Conservation (phyloP, 2,797 vertebrate species). For the Chaunax sp. region DNA sequence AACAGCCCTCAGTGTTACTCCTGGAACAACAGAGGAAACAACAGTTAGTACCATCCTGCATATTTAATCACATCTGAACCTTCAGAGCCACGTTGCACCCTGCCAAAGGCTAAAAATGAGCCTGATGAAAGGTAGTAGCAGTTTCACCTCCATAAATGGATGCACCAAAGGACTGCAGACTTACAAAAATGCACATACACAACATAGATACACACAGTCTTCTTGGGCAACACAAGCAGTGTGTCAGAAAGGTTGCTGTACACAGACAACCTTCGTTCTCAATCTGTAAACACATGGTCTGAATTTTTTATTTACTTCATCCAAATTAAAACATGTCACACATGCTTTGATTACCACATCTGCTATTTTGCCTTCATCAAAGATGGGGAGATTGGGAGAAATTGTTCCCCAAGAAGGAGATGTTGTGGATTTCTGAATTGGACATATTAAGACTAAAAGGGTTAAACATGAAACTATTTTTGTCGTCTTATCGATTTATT, state of each 20-base stretch:
- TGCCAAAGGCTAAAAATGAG: slow-evolving; percentile 13
- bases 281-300: background rate
- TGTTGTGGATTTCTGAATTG: too few species aligned
- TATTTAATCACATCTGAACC: slow-evolving; percentile 12
- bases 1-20: slow-evolving; percentile 67
- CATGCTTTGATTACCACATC: background rate
- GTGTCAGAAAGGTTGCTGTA: background rate
- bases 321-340: background rate
- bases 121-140: slow-evolving; percentile 1
- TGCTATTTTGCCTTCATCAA: too few species aligned
- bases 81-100: slow-evolving; percentile 14
- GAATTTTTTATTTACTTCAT: background rate
- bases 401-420: too few species aligned
- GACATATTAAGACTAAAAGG: too few species aligned
- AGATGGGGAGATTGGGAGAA: too few species aligned
- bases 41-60: slow-evolving; percentile 38
- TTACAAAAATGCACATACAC: slow-evolving; percentile 8
- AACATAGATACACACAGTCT: slow-evolving; percentile 3
- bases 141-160: slow-evolving; percentile 20
- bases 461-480: too few species aligned
- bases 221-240: background rate
- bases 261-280: background rate
- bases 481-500: too few species aligned
- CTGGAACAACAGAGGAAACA: slow-evolving; percentile 64
- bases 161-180: background rate